Evolutionary conservation across 2,797 vertebrate genomes (phyloP), one percentile per base, ranked within the genome.

Genomic region (Coilia nasus): DNA sequence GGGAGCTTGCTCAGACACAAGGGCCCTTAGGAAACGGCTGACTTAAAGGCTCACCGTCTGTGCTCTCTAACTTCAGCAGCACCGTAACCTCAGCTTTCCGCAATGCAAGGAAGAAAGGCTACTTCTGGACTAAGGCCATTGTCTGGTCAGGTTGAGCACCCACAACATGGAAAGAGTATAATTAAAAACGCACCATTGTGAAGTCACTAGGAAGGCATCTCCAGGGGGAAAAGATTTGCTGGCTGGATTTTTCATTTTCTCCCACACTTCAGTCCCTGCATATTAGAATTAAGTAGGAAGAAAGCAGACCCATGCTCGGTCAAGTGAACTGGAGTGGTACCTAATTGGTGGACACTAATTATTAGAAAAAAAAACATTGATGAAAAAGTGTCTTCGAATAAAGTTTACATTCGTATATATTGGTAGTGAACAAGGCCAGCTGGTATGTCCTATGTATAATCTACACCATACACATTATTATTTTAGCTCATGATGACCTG

Each of bases 1-100:
- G 81, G 82, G 35, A 60, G 83, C 88, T 86, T 86, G 82, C 88
- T 84, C 87, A 88, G 86, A 89, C 90, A 88, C 84, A 89, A 90
- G 91, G 81, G 85, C 86, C 88, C 86, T 87, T 88, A 85, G 85
- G 85, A 88, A 15, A 83, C 86, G 54, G 85, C 89, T 88, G 86
- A 87, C 87, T 88, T 83, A 62, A 78, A 87, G 83, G 86, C 86
- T 85, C 81, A 86, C 80, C 80, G 84, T 81, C 78, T 60, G 57
- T 89, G 60, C 84, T 87, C 81, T 82, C 41, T 41, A 78, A 67
- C 64, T 84, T 78, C 80, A 59, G 87, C 75, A 87, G 71, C 71
- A 25, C 89, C 82, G 28, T 85, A 83, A 89, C 83, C 87, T 86
- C 83, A 85, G 47, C n/a, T 19, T 17, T 60, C 54, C 62, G 81